These are phyloP conservation scores for Okapia johnstoni DNA, from an alignment of 2,113 vertebrate genomes.

Conservation along the genomic window DNA sequence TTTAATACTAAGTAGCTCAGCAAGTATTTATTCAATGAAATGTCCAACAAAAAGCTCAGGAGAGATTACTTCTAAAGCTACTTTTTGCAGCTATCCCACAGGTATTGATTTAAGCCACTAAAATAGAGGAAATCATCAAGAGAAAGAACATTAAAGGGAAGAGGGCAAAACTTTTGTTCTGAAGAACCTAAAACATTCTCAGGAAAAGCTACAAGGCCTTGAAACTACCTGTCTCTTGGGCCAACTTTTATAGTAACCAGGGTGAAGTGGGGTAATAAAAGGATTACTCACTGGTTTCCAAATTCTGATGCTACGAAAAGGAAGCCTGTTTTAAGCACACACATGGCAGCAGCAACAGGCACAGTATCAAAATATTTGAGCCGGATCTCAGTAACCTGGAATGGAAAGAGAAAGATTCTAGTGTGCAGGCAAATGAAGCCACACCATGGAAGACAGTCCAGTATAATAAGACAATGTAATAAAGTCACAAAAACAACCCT, in stretches of 20 bases:
- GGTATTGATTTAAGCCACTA: neutral
- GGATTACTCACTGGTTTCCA: constrained; percentile 96
- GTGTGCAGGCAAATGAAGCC: neutral
- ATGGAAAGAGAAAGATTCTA: neutral
- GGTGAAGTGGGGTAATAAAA: neutral
- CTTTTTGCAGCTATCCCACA: neutral
- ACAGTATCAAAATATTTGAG: constrained; percentile 99
- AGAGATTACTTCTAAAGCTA: neutral
- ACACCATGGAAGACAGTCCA: neutral
- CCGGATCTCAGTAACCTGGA: constrained; percentile 96
- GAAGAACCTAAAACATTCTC: neutral
- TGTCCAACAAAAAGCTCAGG: neutral
- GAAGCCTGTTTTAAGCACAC: constrained; percentile 98
- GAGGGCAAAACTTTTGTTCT: neutral
- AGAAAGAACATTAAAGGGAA: neutral
- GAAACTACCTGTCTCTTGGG: neutral
- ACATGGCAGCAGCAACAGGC: constrained; percentile 97
- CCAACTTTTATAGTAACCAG: neutral
- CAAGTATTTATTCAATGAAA: neutral
- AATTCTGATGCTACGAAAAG: constrained; percentile 98
- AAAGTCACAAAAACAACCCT: neutral
- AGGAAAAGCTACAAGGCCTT: neutral
- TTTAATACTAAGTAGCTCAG: neutral
- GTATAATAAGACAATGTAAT: neutral
- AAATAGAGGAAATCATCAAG: neutral